A percentile compares a stretch with the other conserved stretches of the same genome.
These are phyloP conservation scores for Aramus guarauna DNA, from an alignment of 2,113 vertebrate genomes.

Conservation along the genomic window DNA sequence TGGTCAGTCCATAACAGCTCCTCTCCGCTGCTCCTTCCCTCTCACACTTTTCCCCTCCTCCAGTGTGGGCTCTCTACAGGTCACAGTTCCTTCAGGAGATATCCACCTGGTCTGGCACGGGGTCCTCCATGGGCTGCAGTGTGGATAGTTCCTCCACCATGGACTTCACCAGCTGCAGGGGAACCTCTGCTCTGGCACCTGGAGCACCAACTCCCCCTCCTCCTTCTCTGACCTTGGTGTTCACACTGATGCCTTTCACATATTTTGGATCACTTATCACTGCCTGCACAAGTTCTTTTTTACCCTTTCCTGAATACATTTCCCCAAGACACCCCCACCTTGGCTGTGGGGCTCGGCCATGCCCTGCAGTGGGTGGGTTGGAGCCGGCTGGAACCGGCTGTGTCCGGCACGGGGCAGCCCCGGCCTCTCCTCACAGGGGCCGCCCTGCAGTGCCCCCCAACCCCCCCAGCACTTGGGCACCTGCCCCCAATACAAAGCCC, in stretches of 20 bases:
- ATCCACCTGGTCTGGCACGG: neutral
- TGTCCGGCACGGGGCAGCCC: too few relatives aligned
- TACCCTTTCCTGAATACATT: neutral
- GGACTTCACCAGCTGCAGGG: too few relatives aligned
- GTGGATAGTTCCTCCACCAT: neutral
- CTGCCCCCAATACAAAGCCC: neutral
- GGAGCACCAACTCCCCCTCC: neutral
- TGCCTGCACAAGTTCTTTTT: neutral
- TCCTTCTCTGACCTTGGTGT: neutral
- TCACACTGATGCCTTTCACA: neutral
- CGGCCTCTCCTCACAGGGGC: too few relatives aligned
- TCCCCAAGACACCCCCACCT: neutral
- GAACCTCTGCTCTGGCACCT: neutral
- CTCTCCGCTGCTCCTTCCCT: neutral
- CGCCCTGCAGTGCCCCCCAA: too few relatives aligned
- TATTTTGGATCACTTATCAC: neutral
- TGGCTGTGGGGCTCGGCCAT: accelerated
- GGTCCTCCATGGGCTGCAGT: accelerated
- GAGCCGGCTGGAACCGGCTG: neutral
- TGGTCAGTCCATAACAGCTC: neutral
- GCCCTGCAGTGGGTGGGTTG: accelerated
- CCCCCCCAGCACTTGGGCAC: too few relatives aligned
- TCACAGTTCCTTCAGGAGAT: neutral
- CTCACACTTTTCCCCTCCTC: neutral
- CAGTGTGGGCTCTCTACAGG: neutral